Base-by-base conservation (phyloP, 2,888 invertebrate genomes). In the Yponomeuta plumbellus region DNA sequence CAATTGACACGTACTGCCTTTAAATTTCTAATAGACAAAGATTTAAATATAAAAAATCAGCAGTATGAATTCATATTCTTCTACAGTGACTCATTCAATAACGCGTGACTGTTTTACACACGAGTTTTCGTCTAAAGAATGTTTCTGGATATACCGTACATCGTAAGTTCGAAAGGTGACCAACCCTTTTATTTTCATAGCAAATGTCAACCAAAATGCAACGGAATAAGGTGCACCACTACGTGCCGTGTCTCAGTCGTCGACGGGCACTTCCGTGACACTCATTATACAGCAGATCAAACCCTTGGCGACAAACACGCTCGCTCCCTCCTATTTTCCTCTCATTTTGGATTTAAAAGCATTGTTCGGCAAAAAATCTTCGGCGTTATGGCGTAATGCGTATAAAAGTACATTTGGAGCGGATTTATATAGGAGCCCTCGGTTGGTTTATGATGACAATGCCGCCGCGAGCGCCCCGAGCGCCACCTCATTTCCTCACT, bases 391-490 rank as follows among this genome's bases (percentile, higher is more conserved):
- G 85, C 82, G 85, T 88, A 86, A 90, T 87, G 87, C 85, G 88
- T 85, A 88, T 83, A 86, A 88, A 89, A 88, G 86, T 89, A 90
- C 86, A 87, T 89, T 88, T 80, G 82, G 81, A 77, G 74, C 74
- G 88, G 88, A 89, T 91, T 91, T 91, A 91, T 89, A 88, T 82
- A 86, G 85, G 79, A 86, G 86, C 82, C 81, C 80, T 84, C 80
- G 83, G 80, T 80, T 88, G 89, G 88, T 90, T 91, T 91, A 90
- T 86, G 89, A 90, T 85, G 88, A 90, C 89, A 90, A 90, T 88
- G 82, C 81, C 78, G 78, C 75, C 78, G 75, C 77, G 78, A 80
- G 76, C 81, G 86, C 87, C 71, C 85, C 79, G 80, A 83, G 85
- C 87, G 79, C 82, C 88, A 86, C 88, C 90, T 90, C 88, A 91